Base-by-base conservation (phyloP, 2,113 vertebrate species). In the Aix galericulata region DNA sequence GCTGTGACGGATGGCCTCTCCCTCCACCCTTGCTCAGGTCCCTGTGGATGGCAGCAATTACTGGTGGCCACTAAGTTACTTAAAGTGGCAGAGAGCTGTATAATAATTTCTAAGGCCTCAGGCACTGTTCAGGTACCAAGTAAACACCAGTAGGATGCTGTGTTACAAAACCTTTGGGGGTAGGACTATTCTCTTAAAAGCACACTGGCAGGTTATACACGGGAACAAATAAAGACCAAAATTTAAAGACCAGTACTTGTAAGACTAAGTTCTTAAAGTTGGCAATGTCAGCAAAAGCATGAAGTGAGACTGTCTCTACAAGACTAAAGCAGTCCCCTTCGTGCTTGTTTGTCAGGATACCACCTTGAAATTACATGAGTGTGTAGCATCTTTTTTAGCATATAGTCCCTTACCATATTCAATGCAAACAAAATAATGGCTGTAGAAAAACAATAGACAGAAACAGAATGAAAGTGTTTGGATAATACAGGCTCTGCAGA, bases 21-120 rank as follows among this genome's bases (percentile, higher is more conserved):
- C 11, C 29, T 25, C 46, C 16, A 22, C 82, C 53, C 68, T 77
- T 21, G 0, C 48, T 42, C 7, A 22, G 44, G 42, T 86, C 58
- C 75, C 66, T 83, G 3, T 1, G 0, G 79, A 93, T 20, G 78
- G 42, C 60, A 91, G 50, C 66, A 95, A 86, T 93, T 94, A 92
- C 23, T 73, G 56, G 42, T 21, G 38, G 46, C 16, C 73, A 71
- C 72, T 36, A 64, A 3, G 11, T 64, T 81, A 78, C 73, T 91
- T 93, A 67, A 95, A 95, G 58, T 86, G 64, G 29, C 86, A 90
- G 77, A 86, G 34, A 31, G 66, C 64, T 93, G 46, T 68, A 73
- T 78, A 86, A 95, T 89, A n/a, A 26, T 27, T 80, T 87, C 12
- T 64, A 72, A 56, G 64, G 85, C 46, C 56, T 38, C 38, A 31